Percentiles rank a stretch among this genome's conserved stretches.
Evolutionary conservation across 2,797 vertebrate genomes (phyloP).

Genomic region (Notolepis coatsorum): DNA sequence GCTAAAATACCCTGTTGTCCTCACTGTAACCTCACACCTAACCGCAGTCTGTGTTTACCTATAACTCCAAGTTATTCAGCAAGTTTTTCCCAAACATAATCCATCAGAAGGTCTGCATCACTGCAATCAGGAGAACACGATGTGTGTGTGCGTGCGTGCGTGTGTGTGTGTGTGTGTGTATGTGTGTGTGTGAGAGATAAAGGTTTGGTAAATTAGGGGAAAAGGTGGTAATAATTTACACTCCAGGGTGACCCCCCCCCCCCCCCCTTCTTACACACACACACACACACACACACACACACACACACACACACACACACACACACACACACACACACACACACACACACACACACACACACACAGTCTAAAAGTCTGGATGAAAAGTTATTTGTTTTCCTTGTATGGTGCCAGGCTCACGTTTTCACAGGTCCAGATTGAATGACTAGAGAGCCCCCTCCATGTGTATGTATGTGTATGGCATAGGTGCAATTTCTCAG

Average conservation of each 20-base stretch:
- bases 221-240: not conserved
- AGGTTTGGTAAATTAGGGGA: not conserved
- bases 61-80: constrained; percentile 11
- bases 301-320: not conserved
- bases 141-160: not conserved
- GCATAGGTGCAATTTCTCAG: too few relatives aligned
- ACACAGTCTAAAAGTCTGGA: too few relatives aligned
- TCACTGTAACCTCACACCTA: too few relatives aligned
- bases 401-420: too few relatives aligned
- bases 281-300: not conserved
- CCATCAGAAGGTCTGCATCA: not conserved
- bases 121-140: not conserved
- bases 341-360: constrained; percentile 30
- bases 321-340: not conserved
- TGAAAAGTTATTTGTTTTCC: too few relatives aligned
- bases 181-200: not conserved
- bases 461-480: too few relatives aligned
- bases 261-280: not conserved
- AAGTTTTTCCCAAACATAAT: not conserved
- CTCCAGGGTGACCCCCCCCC: constrained; percentile 39
- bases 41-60: too few relatives aligned
- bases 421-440: too few relatives aligned
- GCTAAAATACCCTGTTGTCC: too few relatives aligned
- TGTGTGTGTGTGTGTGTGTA: not conserved
- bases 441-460: too few relatives aligned